Percentiles rank a stretch among this genome's conserved stretches.
These are phyloP conservation scores for Idris sp. DNA, from an alignment of 1,140 invertebrate genomes.

Conservation along the genomic window DNA sequence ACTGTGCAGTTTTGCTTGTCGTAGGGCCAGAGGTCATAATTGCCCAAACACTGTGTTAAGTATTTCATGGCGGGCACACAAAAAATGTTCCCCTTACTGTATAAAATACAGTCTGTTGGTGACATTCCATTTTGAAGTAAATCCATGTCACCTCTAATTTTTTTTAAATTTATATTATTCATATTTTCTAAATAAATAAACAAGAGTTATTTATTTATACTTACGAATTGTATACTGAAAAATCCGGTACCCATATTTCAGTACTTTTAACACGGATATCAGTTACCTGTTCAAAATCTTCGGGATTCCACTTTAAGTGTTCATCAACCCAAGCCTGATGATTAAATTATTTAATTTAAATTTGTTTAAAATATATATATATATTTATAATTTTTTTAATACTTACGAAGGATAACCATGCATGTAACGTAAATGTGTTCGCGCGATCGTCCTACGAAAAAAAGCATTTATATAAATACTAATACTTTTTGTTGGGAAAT, in stretches of 20 bases:
- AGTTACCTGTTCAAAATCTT: conserved; percentile 72
- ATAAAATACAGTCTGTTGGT: conserved; percentile 64
- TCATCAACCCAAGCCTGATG: conserved; percentile 75
- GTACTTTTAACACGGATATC: conserved; percentile 69
- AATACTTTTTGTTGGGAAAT: too few relatives aligned
- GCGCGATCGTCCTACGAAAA: conserved; percentile 59
- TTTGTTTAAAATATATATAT: conserved; percentile 23
- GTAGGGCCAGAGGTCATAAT: conserved; percentile 74
- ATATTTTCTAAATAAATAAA: too few relatives aligned
- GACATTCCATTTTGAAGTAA: conserved; percentile 59
- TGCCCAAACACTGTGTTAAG: conserved; percentile 66
- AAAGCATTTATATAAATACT: background rate
- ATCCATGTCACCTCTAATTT: too few relatives aligned
- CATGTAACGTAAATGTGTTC: conserved; percentile 63
- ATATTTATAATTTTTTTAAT: too few relatives aligned
- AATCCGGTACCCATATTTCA: conserved; percentile 78
- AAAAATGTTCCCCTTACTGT: conserved; percentile 56
- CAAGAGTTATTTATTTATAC: too few relatives aligned
- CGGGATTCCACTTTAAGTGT: conserved; percentile 77
- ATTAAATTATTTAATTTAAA: background rate
- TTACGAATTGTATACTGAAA: conserved; percentile 78
- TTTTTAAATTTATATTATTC: too few relatives aligned
- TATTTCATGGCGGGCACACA: conserved; percentile 67
- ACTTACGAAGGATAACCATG: conserved; percentile 69
- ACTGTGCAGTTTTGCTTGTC: conserved; percentile 73